phyloP scores from a whole-genome alignment of 2,888 invertebrate genomes.

The Scaptomyza flava region DNA sequence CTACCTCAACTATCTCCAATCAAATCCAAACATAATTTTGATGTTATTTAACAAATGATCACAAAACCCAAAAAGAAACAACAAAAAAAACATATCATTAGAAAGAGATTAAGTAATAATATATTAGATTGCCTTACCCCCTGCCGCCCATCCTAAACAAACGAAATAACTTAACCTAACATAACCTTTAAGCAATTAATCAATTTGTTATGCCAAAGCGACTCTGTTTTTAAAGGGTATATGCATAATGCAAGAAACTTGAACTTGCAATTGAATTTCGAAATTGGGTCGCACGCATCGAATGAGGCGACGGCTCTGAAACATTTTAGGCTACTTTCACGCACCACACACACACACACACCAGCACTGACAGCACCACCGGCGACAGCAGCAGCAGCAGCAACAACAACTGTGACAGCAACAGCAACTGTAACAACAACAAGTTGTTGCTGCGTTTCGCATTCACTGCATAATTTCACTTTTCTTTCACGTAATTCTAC shows the following conservation, averaged over 20 bases:
- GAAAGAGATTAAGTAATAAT: constrained; percentile 2
- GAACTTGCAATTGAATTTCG: constrained; percentile 74
- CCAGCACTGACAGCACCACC: constrained; percentile 4
- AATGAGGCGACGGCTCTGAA: constrained; percentile 43
- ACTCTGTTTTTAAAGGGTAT: constrained; percentile 33
- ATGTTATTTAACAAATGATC: neutral
- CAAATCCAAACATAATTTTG: neutral
- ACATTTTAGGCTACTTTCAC: constrained; percentile 65
- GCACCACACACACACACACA: constrained; percentile 35
- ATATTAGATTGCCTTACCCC: neutral
- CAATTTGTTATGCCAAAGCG: constrained; percentile 10
- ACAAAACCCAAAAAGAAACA: neutral
- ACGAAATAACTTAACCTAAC: neutral
- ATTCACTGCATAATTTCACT: constrained; percentile 75
- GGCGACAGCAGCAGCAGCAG: neutral
- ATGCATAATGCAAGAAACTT: constrained; percentile 59
- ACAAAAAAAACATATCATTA: neutral
- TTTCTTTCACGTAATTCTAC: constrained; percentile 78
- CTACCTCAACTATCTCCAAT: neutral
- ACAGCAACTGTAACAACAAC: constrained; percentile 8
- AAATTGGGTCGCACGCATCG: constrained; percentile 78
- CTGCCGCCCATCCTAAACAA: neutral
- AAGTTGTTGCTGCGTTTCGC: constrained; percentile 47
- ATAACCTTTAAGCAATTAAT: neutral
- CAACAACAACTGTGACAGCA: constrained; percentile 1